These are phyloP conservation scores for Antigone vipio DNA, from an alignment of 2,113 vertebrate genomes.

Conservation along the genomic window DNA sequence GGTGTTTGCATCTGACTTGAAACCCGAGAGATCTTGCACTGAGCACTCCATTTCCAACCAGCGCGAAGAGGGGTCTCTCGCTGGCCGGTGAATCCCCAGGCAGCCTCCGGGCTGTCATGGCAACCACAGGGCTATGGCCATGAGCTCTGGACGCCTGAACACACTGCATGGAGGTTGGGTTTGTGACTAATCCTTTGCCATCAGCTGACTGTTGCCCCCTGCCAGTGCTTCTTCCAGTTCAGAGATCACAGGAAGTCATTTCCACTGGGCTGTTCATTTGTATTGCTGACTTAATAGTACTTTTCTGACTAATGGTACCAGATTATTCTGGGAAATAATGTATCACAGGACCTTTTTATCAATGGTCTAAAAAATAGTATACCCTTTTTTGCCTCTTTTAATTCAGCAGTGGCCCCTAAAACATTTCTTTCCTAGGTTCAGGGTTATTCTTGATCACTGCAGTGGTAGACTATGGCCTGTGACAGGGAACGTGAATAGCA, in stretches of 20 bases:
- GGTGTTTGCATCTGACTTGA: background rate
- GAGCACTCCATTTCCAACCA: background rate
- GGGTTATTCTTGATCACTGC: background rate
- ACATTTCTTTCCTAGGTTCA: background rate
- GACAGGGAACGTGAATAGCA: background rate
- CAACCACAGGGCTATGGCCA: background rate
- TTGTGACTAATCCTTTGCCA: background rate
- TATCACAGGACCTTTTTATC: background rate
- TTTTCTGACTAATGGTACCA: background rate
- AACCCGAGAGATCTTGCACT: background rate
- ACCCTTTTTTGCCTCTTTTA: background rate
- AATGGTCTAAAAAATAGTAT: background rate
- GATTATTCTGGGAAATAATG: background rate
- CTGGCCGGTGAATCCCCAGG: background rate
- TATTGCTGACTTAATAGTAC: background rate
- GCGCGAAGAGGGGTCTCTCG: background rate
- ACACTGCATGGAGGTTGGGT: background rate
- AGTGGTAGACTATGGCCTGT: background rate
- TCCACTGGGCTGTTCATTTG: background rate
- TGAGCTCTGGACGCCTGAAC: rapidly evolving
- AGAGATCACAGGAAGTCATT: background rate
- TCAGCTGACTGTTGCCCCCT: background rate
- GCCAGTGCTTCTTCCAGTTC: background rate
- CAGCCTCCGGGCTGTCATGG: background rate
- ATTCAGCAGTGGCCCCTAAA: background rate